Conservation (phyloP, 2,113 vertebrate genomes). For the Eurypyga helias region DNA sequence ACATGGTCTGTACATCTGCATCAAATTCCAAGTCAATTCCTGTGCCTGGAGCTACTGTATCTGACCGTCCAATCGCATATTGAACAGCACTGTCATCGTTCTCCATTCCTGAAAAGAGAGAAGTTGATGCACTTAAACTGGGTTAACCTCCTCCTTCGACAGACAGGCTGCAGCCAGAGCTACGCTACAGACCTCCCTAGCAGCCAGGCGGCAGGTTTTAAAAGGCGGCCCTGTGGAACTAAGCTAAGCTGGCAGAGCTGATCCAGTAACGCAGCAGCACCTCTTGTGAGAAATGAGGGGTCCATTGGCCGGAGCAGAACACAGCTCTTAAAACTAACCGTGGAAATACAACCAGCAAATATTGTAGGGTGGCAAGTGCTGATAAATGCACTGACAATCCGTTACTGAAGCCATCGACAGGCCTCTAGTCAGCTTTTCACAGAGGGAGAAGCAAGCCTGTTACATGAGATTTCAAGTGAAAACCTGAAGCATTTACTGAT, state of each 20-base stretch:
- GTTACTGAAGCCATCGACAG: not conserved
- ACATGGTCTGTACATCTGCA: constrained; percentile 97
- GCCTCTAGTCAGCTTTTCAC: not conserved
- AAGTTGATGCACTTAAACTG: not conserved
- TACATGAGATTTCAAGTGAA: not conserved
- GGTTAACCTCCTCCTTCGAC: not conserved
- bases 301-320: not conserved
- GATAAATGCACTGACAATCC: not conserved
- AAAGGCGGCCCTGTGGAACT: not conserved
- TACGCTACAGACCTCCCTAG: not conserved
- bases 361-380: accelerated
- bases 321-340: not conserved
- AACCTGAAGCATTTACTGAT: not conserved
- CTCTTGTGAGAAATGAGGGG: accelerated
- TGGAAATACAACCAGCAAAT: not conserved
- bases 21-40: constrained; percentile 98
- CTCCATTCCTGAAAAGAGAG: constrained; percentile 88
- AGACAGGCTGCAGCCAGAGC: not conserved
- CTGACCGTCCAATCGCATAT: constrained; percentile 96
- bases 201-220: not conserved
- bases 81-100: constrained; percentile 95
- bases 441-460: not conserved
- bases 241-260: not conserved
- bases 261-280: not conserved
- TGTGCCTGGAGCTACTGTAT: constrained; percentile 94